Evolutionary conservation across 2,797 vertebrate species (phyloP).

Genomic region (Chanos chanos): DNA sequence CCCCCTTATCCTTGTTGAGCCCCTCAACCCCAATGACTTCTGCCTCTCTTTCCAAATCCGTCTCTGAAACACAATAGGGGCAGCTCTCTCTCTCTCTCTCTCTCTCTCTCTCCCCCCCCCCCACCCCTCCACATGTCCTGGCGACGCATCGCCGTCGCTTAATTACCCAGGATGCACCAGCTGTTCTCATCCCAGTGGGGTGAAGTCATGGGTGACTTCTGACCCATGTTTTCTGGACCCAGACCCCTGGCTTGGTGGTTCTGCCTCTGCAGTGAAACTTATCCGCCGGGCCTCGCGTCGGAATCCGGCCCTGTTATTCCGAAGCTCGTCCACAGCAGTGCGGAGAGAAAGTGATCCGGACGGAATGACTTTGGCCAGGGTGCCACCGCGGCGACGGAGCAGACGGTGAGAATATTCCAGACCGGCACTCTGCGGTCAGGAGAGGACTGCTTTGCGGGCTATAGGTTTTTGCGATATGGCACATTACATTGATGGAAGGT

Average conservation of each 20-base stretch:
- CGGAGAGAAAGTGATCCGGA: background rate
- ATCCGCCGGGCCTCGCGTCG: slow-evolving; percentile 63
- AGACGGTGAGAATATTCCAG: background rate
- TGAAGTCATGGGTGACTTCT: slow-evolving; percentile 69
- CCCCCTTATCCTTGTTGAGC: too few relatives aligned
- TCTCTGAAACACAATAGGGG: slow-evolving; percentile 78
- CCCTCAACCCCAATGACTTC: slow-evolving; percentile 60
- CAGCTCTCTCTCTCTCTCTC: slow-evolving; percentile 64
- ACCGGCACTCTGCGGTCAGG: background rate
- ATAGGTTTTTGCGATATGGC: background rate
- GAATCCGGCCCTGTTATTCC: slow-evolving; percentile 58
- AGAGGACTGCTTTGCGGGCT: slow-evolving; percentile 3
- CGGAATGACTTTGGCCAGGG: background rate
- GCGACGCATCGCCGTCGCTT: slow-evolving; percentile 67
- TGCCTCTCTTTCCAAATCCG: slow-evolving; percentile 72
- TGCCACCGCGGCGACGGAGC: background rate
- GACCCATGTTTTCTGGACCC: slow-evolving; percentile 31
- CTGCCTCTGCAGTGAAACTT: slow-evolving; percentile 66
- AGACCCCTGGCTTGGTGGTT: slow-evolving; percentile 44
- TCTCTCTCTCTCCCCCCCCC: slow-evolving; percentile 49
- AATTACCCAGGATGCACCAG: slow-evolving; percentile 65
- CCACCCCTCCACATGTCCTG: slow-evolving; percentile 52
- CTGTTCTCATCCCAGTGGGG: slow-evolving; percentile 58
- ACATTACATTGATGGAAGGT: slow-evolving; percentile 1
- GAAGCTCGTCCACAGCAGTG: slow-evolving; percentile 51